A percentile compares a stretch with the other conserved stretches of the same genome.
These are phyloP conservation scores for Catotricha subobsoleta DNA, from an alignment of 2,888 invertebrate genomes.

Conservation along the genomic window DNA sequence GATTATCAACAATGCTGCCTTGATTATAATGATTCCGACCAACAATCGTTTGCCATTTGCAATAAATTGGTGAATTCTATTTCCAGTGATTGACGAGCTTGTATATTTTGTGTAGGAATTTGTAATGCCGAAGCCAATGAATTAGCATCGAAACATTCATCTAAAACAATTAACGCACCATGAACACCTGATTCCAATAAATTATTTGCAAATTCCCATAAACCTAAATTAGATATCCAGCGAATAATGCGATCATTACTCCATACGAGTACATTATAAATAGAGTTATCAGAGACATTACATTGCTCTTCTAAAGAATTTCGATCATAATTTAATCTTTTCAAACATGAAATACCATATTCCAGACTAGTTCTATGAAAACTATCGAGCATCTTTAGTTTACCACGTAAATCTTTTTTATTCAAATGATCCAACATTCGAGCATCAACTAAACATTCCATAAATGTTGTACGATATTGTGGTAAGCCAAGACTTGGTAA, in stretches of 20 bases:
- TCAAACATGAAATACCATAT: conserved; percentile 93
- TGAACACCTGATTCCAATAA: conserved; percentile 95
- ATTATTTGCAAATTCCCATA: conserved; percentile 90
- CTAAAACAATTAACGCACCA: conserved; percentile 90
- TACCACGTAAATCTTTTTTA: conserved; percentile 90
- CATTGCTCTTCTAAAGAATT: conserved; percentile 84
- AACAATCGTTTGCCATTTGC: conserved; percentile 65
- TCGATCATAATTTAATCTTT: conserved; percentile 92
- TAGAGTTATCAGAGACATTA: conserved; percentile 64
- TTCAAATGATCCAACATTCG: conserved; percentile 97
- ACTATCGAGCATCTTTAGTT: conserved; percentile 98
- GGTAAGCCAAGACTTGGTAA: conserved; percentile 86
- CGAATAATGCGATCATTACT: conserved; percentile 93
- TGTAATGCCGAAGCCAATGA: conserved; percentile 92
- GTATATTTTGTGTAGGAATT: conserved; percentile 91
- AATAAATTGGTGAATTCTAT: conserved; percentile 79
- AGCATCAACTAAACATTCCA: conserved; percentile 99
- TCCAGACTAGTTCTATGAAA: conserved; percentile 98
- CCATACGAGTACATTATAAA: conserved; percentile 90
- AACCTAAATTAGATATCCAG: conserved; percentile 83
- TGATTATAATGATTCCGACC: conserved; percentile 37
- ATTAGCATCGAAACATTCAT: conserved; percentile 89
- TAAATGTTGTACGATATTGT: conserved; percentile 95
- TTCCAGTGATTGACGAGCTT: conserved; percentile 80
- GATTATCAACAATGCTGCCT: too few relatives aligned